Percentiles rank a stretch among this genome's conserved stretches.
Conservation (phyloP, 2,113 vertebrate genomes). For the Falco punctatus region DNA sequence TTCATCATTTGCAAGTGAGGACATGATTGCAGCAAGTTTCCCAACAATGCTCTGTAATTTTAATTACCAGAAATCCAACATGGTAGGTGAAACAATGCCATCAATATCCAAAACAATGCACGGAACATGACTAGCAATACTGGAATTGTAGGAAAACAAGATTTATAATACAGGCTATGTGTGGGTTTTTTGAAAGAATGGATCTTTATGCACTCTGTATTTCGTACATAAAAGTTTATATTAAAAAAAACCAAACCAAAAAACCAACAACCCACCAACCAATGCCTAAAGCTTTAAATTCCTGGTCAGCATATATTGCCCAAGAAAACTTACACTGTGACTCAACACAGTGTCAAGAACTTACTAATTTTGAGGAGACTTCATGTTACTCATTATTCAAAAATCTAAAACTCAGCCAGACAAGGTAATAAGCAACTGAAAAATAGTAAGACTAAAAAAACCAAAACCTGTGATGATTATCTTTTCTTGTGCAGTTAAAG, state of each 20-base stretch:
- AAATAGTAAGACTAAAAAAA: background rate
- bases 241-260: background rate
- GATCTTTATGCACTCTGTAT: background rate
- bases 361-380: background rate
- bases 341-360: background rate
- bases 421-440: background rate
- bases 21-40: constrained; percentile 35
- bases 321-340: background rate
- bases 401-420: background rate
- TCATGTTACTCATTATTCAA: background rate
- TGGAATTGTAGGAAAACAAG: background rate
- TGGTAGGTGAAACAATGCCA: background rate
- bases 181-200: background rate
- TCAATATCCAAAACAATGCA: background rate
- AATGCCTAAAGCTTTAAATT: background rate
- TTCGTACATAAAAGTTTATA: background rate
- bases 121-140: background rate
- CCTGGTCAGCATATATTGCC: background rate
- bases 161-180: background rate
- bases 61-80: constrained; percentile 65
- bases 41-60: constrained; percentile 56
- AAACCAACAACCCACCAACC: background rate
- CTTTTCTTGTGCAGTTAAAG: background rate
- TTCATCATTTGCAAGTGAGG: constrained; percentile 50
- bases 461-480: background rate